Percentiles rank a stretch among this genome's conserved stretches.
Conservation (phyloP, 2,113 vertebrate genomes). For the Myiopsitta monachus region DNA sequence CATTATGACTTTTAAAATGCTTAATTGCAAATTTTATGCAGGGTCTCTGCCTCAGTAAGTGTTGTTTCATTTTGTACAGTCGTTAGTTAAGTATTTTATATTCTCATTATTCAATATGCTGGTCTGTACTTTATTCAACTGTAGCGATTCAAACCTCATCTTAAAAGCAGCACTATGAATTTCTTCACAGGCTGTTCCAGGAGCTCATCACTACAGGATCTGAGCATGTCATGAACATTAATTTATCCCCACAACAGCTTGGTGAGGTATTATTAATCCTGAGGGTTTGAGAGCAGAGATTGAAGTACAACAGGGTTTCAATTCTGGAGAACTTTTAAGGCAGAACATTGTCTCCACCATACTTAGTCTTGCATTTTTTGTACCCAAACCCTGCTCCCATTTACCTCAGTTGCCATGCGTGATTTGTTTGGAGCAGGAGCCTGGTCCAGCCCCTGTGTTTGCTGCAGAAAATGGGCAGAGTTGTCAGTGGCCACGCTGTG, state of each 20-base stretch:
- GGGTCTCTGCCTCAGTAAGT: neutral
- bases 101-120: neutral
- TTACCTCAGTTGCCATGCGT: fast-evolving
- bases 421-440: fast-evolving
- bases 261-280: neutral
- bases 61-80: neutral
- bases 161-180: neutral
- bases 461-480: neutral
- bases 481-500: fast-evolving
- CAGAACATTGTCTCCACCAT: neutral
- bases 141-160: neutral
- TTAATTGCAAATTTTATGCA: neutral
- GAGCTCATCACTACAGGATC: neutral
- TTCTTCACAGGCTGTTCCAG: neutral
- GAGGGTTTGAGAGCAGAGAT: neutral
- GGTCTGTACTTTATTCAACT: neutral
- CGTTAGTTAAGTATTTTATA: neutral
- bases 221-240: neutral
- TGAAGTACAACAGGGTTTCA: neutral
- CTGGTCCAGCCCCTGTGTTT: neutral
- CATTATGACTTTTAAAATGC: neutral
- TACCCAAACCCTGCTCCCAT: neutral
- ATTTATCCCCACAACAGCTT: neutral
- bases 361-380: neutral
- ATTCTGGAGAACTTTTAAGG: neutral